Evolutionary conservation across 2,797 vertebrate genomes (phyloP).

Genomic region (Phalanger gymnotis): DNA sequence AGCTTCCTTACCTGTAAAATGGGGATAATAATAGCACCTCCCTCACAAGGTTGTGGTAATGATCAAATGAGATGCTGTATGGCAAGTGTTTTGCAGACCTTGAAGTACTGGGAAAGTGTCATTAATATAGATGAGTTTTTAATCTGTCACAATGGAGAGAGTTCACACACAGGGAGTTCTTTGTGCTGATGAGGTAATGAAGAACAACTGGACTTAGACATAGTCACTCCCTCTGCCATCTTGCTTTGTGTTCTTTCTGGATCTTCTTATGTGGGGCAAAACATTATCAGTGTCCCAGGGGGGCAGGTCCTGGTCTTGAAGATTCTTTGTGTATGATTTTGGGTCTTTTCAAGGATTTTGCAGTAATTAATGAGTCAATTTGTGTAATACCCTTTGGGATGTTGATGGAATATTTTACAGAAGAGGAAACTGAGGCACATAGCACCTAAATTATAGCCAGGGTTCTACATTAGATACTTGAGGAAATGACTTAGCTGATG

Average conservation of each 20-base stretch:
- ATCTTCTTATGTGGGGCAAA: not conserved
- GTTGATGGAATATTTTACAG: not conserved
- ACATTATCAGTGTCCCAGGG: not conserved
- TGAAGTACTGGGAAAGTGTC: not conserved
- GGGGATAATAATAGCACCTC: not conserved
- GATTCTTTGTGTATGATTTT: not conserved
- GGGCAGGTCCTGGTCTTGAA: not conserved
- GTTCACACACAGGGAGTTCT: not conserved
- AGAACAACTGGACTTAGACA: not conserved
- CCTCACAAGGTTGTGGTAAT: not conserved
- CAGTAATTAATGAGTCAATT: not conserved
- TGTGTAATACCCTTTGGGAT: not conserved
- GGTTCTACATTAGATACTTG: constrained; percentile 17
- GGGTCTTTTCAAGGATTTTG: not conserved
- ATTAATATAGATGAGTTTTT: not conserved
- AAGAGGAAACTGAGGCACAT: not conserved
- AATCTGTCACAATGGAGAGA: not conserved
- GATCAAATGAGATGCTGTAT: not conserved
- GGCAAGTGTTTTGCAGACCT: not conserved
- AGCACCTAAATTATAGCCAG: not conserved
- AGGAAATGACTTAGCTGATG: constrained; percentile 10
- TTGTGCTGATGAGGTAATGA: not conserved
- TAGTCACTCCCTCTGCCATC: not conserved
- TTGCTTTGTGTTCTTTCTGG: not conserved
- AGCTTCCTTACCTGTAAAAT: not conserved